Evolutionary conservation across 2,888 invertebrate genomes (phyloP), one percentile per base, ranked within the genome.

Genomic region (Biston betularia): DNA sequence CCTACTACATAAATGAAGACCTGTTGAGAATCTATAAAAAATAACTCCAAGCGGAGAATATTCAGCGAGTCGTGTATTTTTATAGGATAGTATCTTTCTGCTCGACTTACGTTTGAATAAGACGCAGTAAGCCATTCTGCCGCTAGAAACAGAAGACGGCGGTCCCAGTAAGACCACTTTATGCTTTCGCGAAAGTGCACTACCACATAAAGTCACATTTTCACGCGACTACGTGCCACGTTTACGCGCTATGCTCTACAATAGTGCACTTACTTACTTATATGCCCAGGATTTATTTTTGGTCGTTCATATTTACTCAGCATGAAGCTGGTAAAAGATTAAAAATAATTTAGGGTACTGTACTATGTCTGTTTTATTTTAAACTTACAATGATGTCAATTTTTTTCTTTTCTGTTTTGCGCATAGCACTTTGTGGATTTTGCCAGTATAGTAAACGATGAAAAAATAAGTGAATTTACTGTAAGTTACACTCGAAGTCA

Each of bases 181-280:
- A 84, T 81, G 79, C 77, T 74, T 78, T 71, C 80, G 78, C 73
- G 75, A 76, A 83, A 87, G 87, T 87, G 87, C 87, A 85, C 80
- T 83, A 75, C 68, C 75, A 79, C 83, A 84, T 87, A 84, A 85
- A 86, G 77, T 81, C 79, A 81, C 79, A 80, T 79, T 83, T 83
- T 79, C 75, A 72, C 78, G 75, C 75, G 69, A 67, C 70, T 74
- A 75, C 72, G 73, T 73, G 69, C 65, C 59, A 74, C 64, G 66
- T 69, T 65, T 70, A 70, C 58, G 70, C 58, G 45, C 55, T 53
- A 40, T 50, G 42, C 40, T 54, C 46, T 48, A 71, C 65, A 63
- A 68, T 68, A 55, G 66, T 69, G 61, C 63, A 68, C 62, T 69
- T 54, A 64, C 52, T 63, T 55, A 67, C 52, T 63, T 59, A 67